Evolutionary conservation across 2,113 vertebrate genomes (phyloP).

Genomic region (Paradoxurus hermaphroditus): DNA sequence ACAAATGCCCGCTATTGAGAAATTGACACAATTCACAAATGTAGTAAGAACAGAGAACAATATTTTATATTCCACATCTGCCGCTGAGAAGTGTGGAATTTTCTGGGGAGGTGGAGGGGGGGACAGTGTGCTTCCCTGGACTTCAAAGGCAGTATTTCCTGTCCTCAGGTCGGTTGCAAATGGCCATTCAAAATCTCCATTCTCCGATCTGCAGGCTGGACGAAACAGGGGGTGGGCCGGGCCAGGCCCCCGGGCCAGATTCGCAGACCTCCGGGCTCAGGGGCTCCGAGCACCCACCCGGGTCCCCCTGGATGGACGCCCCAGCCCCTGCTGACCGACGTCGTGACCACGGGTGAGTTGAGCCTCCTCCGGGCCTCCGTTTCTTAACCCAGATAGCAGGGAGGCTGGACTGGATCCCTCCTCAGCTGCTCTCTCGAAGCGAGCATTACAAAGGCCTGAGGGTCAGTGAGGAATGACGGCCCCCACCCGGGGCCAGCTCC

Average conservation of each 20-base stretch:
- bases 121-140: not conserved
- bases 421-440: not conserved
- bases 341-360: accelerated
- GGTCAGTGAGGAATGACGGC: not conserved
- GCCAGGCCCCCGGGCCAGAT: too few relatives aligned
- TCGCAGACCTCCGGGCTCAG: accelerated
- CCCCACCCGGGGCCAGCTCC: accelerated
- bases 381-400: not conserved
- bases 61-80: not conserved
- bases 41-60: not conserved
- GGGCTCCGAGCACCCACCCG: not conserved
- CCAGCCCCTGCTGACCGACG: not conserved
- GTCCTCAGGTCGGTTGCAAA: not conserved
- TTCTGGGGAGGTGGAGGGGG: not conserved
- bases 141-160: not conserved
- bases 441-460: accelerated
- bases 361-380: not conserved
- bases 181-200: not conserved
- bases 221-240: not conserved
- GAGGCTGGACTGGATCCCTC: not conserved
- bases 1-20: not conserved
- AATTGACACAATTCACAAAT: not conserved
- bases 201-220: too few relatives aligned
- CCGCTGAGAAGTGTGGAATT: not conserved
- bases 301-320: not conserved